Evolutionary conservation across 2,113 vertebrate species (phyloP).

Genomic region (Rhinoptilus africanus): DNA sequence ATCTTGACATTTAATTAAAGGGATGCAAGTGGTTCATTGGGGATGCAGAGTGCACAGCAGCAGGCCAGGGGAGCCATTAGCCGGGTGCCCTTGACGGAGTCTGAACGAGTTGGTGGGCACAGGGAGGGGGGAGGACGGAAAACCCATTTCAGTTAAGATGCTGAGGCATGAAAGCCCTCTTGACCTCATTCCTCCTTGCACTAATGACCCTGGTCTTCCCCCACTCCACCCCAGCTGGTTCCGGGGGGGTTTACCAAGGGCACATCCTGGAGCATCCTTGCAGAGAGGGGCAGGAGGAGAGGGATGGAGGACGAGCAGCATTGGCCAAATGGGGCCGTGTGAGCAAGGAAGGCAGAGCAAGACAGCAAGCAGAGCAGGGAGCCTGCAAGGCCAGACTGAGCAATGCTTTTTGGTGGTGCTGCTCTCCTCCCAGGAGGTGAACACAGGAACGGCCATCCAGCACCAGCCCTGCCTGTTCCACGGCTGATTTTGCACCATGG

Average conservation of each 20-base stretch:
- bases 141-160: not conserved
- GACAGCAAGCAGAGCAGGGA: not conserved
- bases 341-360: not conserved
- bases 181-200: not conserved
- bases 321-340: accelerated
- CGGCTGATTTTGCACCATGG: not conserved
- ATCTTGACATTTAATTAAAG: conserved; percentile 55
- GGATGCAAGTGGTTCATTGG: not conserved
- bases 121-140: not conserved
- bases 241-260: not conserved
- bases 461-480: not conserved
- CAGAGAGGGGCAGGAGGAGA: not conserved
- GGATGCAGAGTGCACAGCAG: not conserved
- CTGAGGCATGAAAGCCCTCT: not conserved
- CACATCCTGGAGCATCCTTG: not conserved
- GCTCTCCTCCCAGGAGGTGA: not conserved
- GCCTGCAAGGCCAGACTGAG: not conserved
- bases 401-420: not conserved
- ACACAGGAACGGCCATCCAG: accelerated
- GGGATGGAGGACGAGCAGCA: not conserved
- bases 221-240: not conserved
- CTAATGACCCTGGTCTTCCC: not conserved
- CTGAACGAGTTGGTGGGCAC: not conserved
- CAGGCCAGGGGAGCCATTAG: not conserved
- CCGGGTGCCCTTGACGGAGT: not conserved